phyloP scores from a whole-genome alignment of 2,888 invertebrate species.

The Ophion costatus region DNA sequence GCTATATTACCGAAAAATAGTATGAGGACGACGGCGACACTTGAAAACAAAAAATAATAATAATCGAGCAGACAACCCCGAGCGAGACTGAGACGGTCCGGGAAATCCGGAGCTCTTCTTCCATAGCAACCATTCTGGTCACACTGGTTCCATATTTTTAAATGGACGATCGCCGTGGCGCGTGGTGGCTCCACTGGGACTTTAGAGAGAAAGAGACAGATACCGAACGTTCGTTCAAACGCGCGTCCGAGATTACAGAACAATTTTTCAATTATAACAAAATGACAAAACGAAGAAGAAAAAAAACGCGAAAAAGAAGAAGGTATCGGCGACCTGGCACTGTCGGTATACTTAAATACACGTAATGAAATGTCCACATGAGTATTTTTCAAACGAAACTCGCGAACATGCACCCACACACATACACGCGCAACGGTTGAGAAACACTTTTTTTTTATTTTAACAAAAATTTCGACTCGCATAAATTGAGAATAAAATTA shows the following conservation, averaged over 20 bases:
- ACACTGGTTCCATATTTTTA: conserved; percentile 84
- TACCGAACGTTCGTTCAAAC: conserved; percentile 20
- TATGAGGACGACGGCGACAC: conserved; percentile 15
- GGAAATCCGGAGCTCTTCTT: conserved; percentile 82
- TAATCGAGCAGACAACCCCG: conserved; percentile 75
- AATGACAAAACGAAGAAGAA: background rate
- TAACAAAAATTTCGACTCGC: background rate
- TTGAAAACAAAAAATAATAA: conserved; percentile 14
- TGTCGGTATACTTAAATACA: conserved; percentile 40
- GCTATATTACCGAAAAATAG: conserved; percentile 18
- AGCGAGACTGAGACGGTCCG: conserved; percentile 79
- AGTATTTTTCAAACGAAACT: conserved; percentile 16
- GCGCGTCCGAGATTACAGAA: conserved; percentile 12
- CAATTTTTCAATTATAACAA: too few relatives aligned
- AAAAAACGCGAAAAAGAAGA: conserved; percentile 11
- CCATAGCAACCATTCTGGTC: conserved; percentile 84
- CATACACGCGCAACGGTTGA: background rate
- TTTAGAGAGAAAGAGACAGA: conserved; percentile 44
- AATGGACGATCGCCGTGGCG: conserved; percentile 79
- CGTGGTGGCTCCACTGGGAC: conserved; percentile 81
- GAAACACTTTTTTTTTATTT: background rate
- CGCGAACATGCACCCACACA: conserved; percentile 14
- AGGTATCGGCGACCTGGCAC: conserved; percentile 57
- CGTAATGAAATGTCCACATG: conserved; percentile 25
- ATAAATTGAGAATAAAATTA: background rate